Base-by-base conservation (phyloP, 2,888 invertebrate genomes). In the Hemicrepidius hirtus region DNA sequence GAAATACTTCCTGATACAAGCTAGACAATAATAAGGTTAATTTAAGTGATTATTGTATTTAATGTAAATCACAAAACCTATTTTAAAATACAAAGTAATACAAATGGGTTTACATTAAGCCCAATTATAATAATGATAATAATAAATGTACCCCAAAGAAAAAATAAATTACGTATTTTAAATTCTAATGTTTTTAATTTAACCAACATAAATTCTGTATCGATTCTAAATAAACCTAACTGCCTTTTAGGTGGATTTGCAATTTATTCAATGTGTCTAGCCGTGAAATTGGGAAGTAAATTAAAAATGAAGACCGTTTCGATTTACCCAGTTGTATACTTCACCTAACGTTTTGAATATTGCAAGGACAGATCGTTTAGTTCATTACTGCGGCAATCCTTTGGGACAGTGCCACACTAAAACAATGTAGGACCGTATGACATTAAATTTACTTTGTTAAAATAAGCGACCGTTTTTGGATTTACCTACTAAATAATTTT, bases 341-440 rank as follows among this genome's bases (percentile, higher is more conserved):
- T 4, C 18, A 46, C 10, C 18, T 6, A 46, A 46, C 46, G 18
- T 46, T 32, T 46, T 46, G 46, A 46, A 46, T 46, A 16, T 46
- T 46, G 18, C 46, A 46, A 18, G 16, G 9, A 9, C 46, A 9
- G 50, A 24, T 50, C 50, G 24, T 50, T 50, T 50, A 24, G 16
- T 50, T 50, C 50, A 50, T 50, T 50, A 50, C 24, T 24, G n/a
- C 24, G 3, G 18, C n/a, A 50, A 50, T 21, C 50, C 50, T 21
- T 18, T 7, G 24, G 50, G 24, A 50, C 5, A 12, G 7, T 24
- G 12, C 24, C 5, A 21, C n/a, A 50, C 50, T 50, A 50, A 50
- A 50, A 50, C 50, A 50, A 50, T 21, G 24, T 50, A 3, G 3
- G n/a, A 50, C 12, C 20, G 18, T 18, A 10, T 2, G 20, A 16